These are phyloP conservation scores for Kryphioiulus occultus DNA, from an alignment of 2,888 invertebrate genomes.

Conservation along the genomic window DNA sequence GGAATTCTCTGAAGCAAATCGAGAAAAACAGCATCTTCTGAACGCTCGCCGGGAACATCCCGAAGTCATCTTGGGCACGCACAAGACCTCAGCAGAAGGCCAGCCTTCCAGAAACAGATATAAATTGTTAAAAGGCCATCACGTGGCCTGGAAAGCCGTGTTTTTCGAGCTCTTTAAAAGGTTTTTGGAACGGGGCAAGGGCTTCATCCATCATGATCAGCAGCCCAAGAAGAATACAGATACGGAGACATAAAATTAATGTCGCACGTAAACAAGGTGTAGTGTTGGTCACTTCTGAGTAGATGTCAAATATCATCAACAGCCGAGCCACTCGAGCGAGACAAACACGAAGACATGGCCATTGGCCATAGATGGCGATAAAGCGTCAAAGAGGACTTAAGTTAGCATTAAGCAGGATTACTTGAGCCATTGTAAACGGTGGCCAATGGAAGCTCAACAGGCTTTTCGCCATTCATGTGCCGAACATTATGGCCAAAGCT, in stretches of 20 bases:
- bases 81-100: not conserved
- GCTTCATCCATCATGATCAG: constrained; percentile 9
- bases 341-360: not conserved
- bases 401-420: not conserved
- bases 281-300: not conserved
- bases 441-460: not conserved
- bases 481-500: not conserved
- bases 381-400: constrained; percentile 4
- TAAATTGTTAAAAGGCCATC: not conserved
- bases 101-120: not conserved
- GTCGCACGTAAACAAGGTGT: not conserved
- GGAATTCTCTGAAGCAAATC: not conserved
- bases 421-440: not conserved
- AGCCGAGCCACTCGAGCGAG: not conserved
- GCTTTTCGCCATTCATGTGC: not conserved
- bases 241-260: not conserved
- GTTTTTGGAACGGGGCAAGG: not conserved
- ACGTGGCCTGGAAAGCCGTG: not conserved
- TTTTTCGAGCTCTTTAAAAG: not conserved
- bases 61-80: not conserved
- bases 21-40: not conserved
- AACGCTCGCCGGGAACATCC: not conserved
- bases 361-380: not conserved
- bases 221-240: not conserved
- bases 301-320: not conserved